Evolutionary conservation across 2,113 vertebrate genomes (phyloP), one percentile per base, ranked within the genome.

Genomic region (Colaptes auratus): DNA sequence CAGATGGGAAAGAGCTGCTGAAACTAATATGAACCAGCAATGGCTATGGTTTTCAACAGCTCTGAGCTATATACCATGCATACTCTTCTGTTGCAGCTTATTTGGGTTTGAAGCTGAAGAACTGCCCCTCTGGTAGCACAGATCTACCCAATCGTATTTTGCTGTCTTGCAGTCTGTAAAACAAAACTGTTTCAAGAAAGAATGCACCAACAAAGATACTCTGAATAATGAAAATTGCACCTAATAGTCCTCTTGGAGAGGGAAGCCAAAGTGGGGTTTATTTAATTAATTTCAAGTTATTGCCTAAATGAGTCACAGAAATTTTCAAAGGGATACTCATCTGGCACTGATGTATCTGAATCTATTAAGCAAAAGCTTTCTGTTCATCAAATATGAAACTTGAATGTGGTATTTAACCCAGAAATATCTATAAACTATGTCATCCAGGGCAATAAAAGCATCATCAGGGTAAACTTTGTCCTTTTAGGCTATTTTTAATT

Each of bases 251-350:
- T 46, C 39, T 36, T 63, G 35, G 35, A 88, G 56, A 59, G 33
- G 10, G 42, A 92, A 85, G 10, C 36, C 44, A 89, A 91, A 85
- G 1, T 65, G 19, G 7, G 6, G 10, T 83, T 72, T 56, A 84
- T 65, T 92, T 90, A 70, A 95, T 72, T 86, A 48, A 79, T 78
- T 86, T 76, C 31, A 91, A 95, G 28, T 70, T 92, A 91, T 67
- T 85, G 67, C 13, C 56, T 93, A 87, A 86, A 90, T 80, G 74
- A 92, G 63, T 87, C 87, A 81, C 21, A 89, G 35, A 89, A 48
- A 80, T 52, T 76, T 91, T 69, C 79, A 85, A 89, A 92, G 35
- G 24, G 20, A 59, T 46, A 77, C 59, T 82, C 82, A 88, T 91
- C 78, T 90, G 75, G 64, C 55, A 73, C 16, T 59, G 58, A 86